Percentiles rank a stretch among this genome's conserved stretches.
Conservation (phyloP, 2,797 vertebrate species). For the Vireo griseus region DNA sequence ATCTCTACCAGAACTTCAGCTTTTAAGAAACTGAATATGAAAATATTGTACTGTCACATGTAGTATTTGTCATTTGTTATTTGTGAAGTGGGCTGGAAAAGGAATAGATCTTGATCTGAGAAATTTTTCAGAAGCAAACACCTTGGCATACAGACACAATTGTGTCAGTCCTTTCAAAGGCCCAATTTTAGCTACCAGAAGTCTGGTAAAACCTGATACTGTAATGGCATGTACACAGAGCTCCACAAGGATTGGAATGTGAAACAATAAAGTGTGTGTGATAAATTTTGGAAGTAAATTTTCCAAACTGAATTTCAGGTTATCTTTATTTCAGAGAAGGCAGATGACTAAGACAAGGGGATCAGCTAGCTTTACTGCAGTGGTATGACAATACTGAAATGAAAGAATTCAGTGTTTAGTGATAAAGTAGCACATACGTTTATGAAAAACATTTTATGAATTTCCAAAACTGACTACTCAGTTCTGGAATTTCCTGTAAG, state of each 20-base stretch:
- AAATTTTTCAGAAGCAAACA: background rate
- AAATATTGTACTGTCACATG: background rate
- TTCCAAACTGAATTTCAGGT: background rate
- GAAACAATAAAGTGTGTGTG: background rate
- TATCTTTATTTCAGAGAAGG: background rate
- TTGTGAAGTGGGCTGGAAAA: background rate
- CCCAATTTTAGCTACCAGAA: background rate
- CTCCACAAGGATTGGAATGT: background rate
- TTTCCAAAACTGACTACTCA: background rate
- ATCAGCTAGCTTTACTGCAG: background rate
- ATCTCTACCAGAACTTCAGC: background rate
- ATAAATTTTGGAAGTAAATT: background rate
- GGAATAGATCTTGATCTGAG: background rate
- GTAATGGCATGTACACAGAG: background rate
- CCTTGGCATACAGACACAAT: background rate
- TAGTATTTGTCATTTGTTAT: background rate
- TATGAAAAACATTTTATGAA: background rate
- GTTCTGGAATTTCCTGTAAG: background rate
- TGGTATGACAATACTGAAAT: background rate
- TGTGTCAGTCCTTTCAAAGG: background rate
- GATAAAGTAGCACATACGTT: background rate
- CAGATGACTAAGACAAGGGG: background rate
- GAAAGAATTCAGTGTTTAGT: background rate
- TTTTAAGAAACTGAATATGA: background rate
- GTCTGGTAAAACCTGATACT: background rate